Percentiles rank a stretch among this genome's conserved stretches.
Conservation (phyloP, 1,140 invertebrate genomes). For the Pomacea maculata region DNA sequence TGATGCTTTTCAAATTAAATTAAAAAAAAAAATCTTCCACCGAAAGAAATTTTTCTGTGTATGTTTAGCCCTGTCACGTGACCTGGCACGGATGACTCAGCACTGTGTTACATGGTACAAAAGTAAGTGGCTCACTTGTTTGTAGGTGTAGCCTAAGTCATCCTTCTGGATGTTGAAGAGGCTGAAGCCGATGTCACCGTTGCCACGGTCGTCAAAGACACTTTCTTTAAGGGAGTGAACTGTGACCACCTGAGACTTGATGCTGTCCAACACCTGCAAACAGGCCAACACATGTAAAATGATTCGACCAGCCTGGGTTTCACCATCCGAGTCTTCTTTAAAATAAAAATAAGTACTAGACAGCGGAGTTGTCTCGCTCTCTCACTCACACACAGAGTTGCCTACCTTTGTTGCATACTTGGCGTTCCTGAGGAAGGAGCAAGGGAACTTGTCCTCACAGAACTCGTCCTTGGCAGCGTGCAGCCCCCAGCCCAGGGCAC, state of each 20-base stretch:
- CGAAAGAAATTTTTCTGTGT: too few species aligned
- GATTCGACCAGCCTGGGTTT: too few species aligned
- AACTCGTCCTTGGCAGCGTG: conserved; percentile 22
- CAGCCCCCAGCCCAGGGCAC: conserved; percentile 42
- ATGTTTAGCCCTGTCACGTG: too few species aligned
- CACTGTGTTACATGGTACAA: too few species aligned
- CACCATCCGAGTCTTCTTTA: too few species aligned
- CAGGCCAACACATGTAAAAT: too few species aligned
- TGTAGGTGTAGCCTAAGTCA: conserved; percentile 25
- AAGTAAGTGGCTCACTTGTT: background rate
- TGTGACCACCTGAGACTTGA: conserved; percentile 15
- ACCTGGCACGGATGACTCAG: too few species aligned
- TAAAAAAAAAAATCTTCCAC: too few species aligned
- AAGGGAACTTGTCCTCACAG: conserved; percentile 19
- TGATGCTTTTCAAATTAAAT: too few species aligned
- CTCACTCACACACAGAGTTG: too few species aligned
- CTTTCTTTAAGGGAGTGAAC: background rate
- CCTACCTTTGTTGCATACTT: conserved; percentile 6
- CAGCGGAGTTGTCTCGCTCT: too few species aligned
- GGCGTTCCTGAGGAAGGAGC: background rate
- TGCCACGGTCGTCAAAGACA: conserved; percentile 50
- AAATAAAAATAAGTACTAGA: too few species aligned
- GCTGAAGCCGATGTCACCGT: conserved; percentile 52
- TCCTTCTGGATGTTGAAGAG: conserved; percentile 48
- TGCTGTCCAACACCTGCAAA: conserved; percentile 7